Percentiles rank a stretch among this genome's conserved stretches.
Evolutionary conservation across 2,113 vertebrate species (phyloP).

Genomic region (Ceratotherium simum): DNA sequence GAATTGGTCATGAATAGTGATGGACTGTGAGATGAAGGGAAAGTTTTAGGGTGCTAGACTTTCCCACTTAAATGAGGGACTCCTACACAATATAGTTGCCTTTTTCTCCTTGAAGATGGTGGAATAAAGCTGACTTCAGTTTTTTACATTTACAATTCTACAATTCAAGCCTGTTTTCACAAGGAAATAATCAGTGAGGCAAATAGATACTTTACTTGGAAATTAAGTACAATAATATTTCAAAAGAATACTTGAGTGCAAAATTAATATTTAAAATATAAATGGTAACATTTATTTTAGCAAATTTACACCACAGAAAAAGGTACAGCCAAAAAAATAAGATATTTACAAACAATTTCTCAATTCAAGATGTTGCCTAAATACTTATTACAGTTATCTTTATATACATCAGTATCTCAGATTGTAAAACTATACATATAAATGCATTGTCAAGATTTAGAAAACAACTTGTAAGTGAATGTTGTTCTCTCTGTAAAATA

Average conservation of each 20-base stretch:
- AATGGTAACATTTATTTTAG: neutral
- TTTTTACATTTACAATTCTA: neutral
- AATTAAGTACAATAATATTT: neutral
- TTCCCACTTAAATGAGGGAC: neutral
- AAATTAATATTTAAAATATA: neutral
- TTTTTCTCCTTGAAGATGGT: neutral
- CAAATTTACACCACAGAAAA: neutral
- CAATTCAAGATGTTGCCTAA: no score
- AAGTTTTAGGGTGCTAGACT: neutral
- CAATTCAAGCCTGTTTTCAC: neutral
- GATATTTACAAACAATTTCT: neutral
- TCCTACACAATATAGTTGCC: rapidly evolving
- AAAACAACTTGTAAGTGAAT: neutral
- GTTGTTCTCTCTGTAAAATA: neutral
- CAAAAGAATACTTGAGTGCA: neutral
- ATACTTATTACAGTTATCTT: neutral
- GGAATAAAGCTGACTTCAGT: neutral
- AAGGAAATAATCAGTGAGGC: neutral
- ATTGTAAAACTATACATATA: neutral
- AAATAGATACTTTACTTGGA: neutral
- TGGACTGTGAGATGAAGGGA: neutral
- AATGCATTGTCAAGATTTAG: no score
- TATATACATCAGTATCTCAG: neutral
- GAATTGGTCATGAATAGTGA: neutral
- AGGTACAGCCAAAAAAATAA: neutral